Evolutionary conservation across 2,888 invertebrate genomes (phyloP), one percentile per base, ranked within the genome.

Genomic region (Oscheius sp.): DNA sequence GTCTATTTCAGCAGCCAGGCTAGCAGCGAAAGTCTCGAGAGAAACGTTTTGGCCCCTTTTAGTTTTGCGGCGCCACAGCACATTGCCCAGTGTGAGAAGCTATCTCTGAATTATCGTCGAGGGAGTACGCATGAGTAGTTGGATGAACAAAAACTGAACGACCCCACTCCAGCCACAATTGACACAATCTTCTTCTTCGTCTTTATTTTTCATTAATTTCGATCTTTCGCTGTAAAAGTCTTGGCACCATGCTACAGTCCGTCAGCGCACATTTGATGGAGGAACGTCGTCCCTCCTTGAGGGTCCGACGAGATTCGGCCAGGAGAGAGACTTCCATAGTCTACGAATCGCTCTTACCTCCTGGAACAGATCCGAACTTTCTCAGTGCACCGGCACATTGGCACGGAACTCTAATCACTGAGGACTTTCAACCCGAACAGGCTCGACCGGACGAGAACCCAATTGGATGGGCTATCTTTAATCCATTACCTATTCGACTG

Each of bases 241-340:
- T 21, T n/a, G 10, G 10, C 13, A 33, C 5, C n/a, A 85, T 85
- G 85, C 78, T 85, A 72, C 85, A 85, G 77, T 85, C 85, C 10
- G 81, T 85, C 63, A 80, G 79, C 55, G 84, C 79, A 9, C 85
- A 85, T 72, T 73, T 84, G 51, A 83, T 83, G 83, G 84, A 82
- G 59, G 83, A 85, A 65, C 80, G 79, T 21, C 76, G 81, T 13
- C 75, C 80, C 21, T 81, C 81, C 9, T 21, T 53, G 13, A 13
- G 70, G 29, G 50, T 71, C n/a, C 32, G 59, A 50, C 60, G 70
- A 2, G 55, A 51, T 3, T 50, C 59, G 21, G 10, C 42, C n/a
- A 33, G 57, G 7, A 51, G 57, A 55, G 65, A 55, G 51, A 57
- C 63, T 7, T 42, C 42, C 4, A 42, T 42, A 29, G 32, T 48